Evolutionary conservation across 2,888 invertebrate species (phyloP).

Genomic region (Silvanus unidentatus): DNA sequence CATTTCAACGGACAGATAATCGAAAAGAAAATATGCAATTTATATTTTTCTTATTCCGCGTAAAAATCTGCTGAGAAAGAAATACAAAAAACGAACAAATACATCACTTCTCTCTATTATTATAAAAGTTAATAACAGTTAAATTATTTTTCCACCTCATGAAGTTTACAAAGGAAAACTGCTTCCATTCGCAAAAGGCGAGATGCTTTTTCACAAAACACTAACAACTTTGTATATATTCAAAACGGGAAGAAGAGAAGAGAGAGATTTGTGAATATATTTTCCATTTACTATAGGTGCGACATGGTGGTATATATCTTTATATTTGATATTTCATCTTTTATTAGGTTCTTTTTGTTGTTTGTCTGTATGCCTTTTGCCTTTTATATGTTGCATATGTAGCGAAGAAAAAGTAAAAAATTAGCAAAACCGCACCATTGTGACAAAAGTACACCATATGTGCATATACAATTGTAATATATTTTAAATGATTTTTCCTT

Average conservation of each 20-base stretch:
- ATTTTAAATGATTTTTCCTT: no score
- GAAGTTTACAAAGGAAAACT: conserved; percentile 23
- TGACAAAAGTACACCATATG: no score
- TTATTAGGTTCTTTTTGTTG: no score
- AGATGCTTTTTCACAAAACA: conserved; percentile 2
- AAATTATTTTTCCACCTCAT: conserved; percentile 26
- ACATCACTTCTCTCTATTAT: conserved; percentile 4
- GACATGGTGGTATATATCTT: no score
- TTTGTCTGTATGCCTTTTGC: conserved; percentile 8
- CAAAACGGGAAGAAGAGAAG: no score
- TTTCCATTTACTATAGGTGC: neutral
- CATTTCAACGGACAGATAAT: no score
- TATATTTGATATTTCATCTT: no score
- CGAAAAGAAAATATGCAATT: no score
- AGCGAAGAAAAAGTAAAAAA: conserved; percentile 9
- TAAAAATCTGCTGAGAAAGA: no score
- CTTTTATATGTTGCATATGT: neutral
- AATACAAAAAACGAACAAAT: no score
- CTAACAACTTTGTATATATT: neutral
- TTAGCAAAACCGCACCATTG: conserved; percentile 8
- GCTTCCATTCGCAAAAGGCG: neutral
- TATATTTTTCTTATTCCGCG: no score
- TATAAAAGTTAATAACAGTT: conserved; percentile 24
- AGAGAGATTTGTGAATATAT: conserved; percentile 2
- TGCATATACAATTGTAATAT: no score